Conservation (phyloP, 2,797 vertebrate genomes). For the Acanthurus leucopareius region DNA sequence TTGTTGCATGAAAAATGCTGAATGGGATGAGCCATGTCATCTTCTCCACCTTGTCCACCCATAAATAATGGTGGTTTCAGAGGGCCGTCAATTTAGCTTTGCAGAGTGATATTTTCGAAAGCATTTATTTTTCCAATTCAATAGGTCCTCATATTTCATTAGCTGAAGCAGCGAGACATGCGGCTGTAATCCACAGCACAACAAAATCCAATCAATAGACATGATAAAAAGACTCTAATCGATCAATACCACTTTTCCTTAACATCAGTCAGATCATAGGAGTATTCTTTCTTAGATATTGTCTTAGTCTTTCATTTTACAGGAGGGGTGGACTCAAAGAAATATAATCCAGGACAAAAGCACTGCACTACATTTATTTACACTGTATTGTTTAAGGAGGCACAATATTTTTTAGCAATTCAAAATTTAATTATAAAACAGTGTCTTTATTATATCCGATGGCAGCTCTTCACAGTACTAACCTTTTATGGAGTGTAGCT, state of each 20-base stretch:
- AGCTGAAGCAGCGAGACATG: slow-evolving; percentile 53
- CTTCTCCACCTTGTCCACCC: slow-evolving; percentile 40
- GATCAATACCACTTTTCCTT: slow-evolving; percentile 67
- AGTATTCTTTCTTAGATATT: slow-evolving; percentile 11
- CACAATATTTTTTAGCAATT: slow-evolving; percentile 27
- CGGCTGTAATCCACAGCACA: slow-evolving; percentile 50
- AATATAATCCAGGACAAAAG: background rate
- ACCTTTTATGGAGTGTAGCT: slow-evolving; percentile 52
- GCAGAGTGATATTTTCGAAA: slow-evolving; percentile 75
- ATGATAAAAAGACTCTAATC: slow-evolving; percentile 69
- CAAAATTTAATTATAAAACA: slow-evolving; percentile 40
- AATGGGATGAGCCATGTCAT: slow-evolving; percentile 75
- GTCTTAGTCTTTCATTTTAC: slow-evolving; percentile 11
- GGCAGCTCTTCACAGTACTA: slow-evolving; percentile 41
- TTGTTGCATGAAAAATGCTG: slow-evolving; percentile 82
- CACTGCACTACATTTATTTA: background rate
- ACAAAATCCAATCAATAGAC: slow-evolving; percentile 68
- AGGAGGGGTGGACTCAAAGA: background rate
- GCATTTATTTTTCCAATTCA: slow-evolving; percentile 76
- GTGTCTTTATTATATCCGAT: slow-evolving; percentile 43
- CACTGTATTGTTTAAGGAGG: background rate
- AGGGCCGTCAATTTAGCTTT: slow-evolving; percentile 75
- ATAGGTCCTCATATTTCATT: slow-evolving; percentile 80
- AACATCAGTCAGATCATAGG: slow-evolving; percentile 39
- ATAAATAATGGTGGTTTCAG: slow-evolving; percentile 78